Evolutionary conservation across 2,113 vertebrate species (phyloP), one percentile per base, ranked within the genome.

Genomic region (Rhabdornis inornatus): DNA sequence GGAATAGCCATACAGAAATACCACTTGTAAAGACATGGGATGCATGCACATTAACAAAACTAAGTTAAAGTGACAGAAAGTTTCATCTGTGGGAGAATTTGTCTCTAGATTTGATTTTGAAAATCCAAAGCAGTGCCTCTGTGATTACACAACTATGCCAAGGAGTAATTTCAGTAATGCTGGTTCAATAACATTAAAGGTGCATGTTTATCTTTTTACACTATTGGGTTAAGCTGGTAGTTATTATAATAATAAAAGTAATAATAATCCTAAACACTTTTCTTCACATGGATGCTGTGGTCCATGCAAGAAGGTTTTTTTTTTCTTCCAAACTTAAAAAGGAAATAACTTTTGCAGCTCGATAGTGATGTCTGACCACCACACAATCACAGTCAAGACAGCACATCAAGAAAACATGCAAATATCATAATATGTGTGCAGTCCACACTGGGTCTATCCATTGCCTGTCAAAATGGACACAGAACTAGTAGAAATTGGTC

Each of bases 111-210:
- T 61, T 89, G 60, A 81, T 94, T 92, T 90, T 88, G 79, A 87
- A 96, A 95, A 97, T 84, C 96, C 93, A 97, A 97, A 97, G 96
- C 95, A 92, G 96, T 97, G 97, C 97, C 97, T 97, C 88, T 7
- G 47, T 96, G 82, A 94, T 94, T 89, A 90, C 50, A 94, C 92
- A 97, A 95, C 95, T 97, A 97, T 96, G 97, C 97, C 97, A 97
- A 97, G 97, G 96, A 97, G 90, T 83, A 84, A 83, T 78, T 95
- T 92, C 87, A 91, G 90, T 87, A 91, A 95, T 96, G 90, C 90
- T 95, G 93, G 82, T 94, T 94, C 79, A 94, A 72, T 66, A 83
- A 95, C 56, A 82, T 15, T 94, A 75, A 93, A 94, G 83, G 87
- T 96, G 93, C 96, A 96, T 95, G 94, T 90, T 94, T 89, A 74